phyloP scores from a whole-genome alignment of 2,113 vertebrate genomes.

The Oreochromis spilurus region DNA sequence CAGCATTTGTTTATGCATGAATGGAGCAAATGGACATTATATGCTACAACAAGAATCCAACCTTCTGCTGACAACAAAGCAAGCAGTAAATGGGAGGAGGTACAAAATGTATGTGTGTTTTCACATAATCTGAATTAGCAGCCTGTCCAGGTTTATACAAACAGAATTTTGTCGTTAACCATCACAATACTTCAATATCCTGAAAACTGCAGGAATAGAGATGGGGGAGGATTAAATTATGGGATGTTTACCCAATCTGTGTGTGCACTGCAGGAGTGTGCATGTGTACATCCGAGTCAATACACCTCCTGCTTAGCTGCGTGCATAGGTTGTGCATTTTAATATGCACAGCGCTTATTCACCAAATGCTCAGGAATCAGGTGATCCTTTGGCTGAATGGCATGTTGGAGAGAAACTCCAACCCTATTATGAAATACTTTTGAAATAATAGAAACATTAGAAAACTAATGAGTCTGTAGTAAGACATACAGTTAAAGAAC shows the following conservation, averaged over 20 bases:
- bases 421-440: background rate
- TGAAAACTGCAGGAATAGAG: background rate
- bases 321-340: background rate
- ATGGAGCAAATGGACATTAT: slow-evolving; percentile 5
- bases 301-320: background rate
- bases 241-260: background rate
- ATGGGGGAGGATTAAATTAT: background rate
- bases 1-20: background rate
- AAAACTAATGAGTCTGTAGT: background rate
- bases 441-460: background rate
- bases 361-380: background rate
- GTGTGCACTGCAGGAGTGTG: background rate
- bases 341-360: background rate
- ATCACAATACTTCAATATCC: background rate
- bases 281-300: background rate
- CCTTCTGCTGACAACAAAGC: background rate
- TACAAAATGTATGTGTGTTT: background rate
- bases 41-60: background rate
- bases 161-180: background rate
- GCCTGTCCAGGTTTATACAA: background rate
- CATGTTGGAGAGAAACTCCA: background rate
- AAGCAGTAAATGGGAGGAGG: background rate
- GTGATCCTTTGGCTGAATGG: background rate
- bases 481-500: background rate
- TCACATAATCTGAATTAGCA: background rate